Evolutionary conservation across 2,888 invertebrate species (phyloP).

Genomic region (Muschampia plurimacula): DNA sequence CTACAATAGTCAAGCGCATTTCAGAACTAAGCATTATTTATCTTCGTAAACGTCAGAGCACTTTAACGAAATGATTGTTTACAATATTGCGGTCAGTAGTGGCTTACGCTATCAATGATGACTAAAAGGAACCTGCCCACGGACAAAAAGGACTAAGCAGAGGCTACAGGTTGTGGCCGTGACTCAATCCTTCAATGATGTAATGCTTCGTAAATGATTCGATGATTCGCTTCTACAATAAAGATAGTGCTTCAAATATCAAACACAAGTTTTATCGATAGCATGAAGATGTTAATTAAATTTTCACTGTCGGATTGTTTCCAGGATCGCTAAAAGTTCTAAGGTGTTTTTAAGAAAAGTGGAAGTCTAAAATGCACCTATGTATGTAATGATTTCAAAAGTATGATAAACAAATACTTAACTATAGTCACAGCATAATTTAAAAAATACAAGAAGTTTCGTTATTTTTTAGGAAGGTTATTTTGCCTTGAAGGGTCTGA

Average conservation of each 20-base stretch:
- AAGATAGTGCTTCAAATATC: constrained; percentile 56
- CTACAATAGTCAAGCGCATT: constrained; percentile 21
- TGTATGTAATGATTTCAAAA: not conserved
- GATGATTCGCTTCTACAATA: constrained; percentile 66
- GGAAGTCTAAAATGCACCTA: not conserved
- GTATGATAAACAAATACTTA: not conserved
- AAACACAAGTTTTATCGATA: constrained; percentile 43
- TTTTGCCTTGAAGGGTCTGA: too few species aligned
- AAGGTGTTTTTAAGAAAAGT: not conserved
- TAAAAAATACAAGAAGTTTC: too few species aligned
- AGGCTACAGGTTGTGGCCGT: constrained; percentile 69
- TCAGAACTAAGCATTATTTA: constrained; percentile 40
- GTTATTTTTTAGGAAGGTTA: too few species aligned
- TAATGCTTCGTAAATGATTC: constrained; percentile 75
- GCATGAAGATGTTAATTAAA: constrained; percentile 25
- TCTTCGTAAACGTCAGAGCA: constrained; percentile 56
- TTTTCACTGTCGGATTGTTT: constrained; percentile 17
- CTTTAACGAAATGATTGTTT: constrained; percentile 59
- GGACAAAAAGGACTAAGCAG: constrained; percentile 65
- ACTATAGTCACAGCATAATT: too few species aligned
- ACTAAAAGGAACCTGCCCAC: constrained; percentile 79
- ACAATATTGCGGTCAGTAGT: constrained; percentile 69
- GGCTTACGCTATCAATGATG: constrained; percentile 66
- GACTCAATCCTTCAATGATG: constrained; percentile 82
- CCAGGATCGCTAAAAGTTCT: constrained; percentile 1